These are phyloP conservation scores for Steinernema scapterisci DNA, from an alignment of 2,888 invertebrate species.

Conservation along the genomic window DNA sequence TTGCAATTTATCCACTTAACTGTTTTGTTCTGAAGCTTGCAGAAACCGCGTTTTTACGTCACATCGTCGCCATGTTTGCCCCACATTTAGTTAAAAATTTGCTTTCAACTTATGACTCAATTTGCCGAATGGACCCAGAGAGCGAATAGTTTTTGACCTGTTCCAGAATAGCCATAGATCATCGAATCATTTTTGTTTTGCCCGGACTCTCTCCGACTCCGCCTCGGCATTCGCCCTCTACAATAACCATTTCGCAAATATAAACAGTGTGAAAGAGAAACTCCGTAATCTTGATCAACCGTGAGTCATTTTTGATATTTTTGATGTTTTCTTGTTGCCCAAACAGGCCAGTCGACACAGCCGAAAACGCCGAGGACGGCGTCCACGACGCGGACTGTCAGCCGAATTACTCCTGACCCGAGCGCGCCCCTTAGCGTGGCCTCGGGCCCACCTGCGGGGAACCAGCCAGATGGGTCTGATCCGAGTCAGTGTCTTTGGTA, in stretches of 20 bases:
- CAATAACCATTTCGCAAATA: neutral
- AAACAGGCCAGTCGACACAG: neutral
- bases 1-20: too few relatives aligned
- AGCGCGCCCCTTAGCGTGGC: neutral
- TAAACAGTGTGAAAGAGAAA: neutral
- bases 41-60: too few relatives aligned
- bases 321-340: neutral
- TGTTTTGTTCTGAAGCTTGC: too few relatives aligned
- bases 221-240: slow-evolving; percentile 6
- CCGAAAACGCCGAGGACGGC: neutral
- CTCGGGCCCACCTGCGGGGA: neutral
- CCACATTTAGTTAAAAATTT: neutral
- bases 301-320: slow-evolving; percentile 8
- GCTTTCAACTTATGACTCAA: too few relatives aligned
- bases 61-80: neutral
- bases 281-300: neutral
- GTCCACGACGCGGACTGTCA: neutral
- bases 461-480: neutral
- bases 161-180: neutral
- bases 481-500: neutral
- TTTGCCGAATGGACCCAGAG: slow-evolving; percentile 8
- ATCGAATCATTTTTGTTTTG: slow-evolving; percentile 1
- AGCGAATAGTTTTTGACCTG: neutral
- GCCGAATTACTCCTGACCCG: neutral
- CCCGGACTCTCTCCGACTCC: neutral